phyloP scores from a whole-genome alignment of 2,113 vertebrate species.

The chimpanzee (Pan troglodytes) region DNA sequence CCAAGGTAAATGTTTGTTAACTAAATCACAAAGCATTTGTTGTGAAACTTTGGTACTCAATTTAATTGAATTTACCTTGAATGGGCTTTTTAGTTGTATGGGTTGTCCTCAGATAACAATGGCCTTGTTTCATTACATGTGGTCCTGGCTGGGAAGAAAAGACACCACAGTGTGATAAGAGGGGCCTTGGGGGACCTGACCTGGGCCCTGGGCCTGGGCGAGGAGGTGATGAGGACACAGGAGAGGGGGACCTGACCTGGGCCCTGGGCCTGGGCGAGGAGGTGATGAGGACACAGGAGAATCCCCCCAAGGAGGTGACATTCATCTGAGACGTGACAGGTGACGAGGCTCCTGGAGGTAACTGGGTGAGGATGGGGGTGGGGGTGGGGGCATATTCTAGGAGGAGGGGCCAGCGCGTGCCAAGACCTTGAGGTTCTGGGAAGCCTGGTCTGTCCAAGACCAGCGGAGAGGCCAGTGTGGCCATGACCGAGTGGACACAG shows the following conservation, averaged over 20 bases:
- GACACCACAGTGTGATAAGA: neutral
- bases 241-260: neutral
- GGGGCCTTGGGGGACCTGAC: neutral
- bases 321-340: neutral
- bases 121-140: neutral
- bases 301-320: neutral
- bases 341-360: neutral
- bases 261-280: too few species aligned
- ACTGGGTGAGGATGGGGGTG: neutral
- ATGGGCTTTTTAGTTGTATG: neutral
- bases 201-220: too few species aligned
- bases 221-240: too few species aligned
- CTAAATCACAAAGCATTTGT: neutral
- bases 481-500: accelerated
- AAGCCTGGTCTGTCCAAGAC: neutral
- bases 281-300: too few species aligned
- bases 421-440: neutral
- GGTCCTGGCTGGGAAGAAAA: neutral
- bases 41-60: neutral
- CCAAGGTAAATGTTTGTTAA: neutral
- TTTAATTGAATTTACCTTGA: neutral
- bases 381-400: too few species aligned
- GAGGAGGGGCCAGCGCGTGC: neutral
- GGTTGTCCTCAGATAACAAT: neutral
- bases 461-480: neutral